Evolutionary conservation across 2,797 vertebrate genomes (phyloP).

Genomic region (Mormyrops attenuatus): DNA sequence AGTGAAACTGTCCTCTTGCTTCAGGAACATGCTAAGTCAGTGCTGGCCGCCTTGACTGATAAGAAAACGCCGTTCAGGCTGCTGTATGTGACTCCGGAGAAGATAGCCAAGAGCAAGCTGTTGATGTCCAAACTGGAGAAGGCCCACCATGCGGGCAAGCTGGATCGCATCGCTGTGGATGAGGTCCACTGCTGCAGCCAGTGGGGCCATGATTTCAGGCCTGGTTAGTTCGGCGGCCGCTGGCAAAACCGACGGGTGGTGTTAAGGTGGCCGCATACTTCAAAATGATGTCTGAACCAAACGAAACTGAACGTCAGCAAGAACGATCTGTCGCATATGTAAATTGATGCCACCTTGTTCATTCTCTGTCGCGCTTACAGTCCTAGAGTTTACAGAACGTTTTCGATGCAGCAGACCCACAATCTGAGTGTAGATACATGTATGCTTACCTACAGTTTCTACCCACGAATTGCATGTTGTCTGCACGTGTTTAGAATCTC

Average conservation of each 20-base stretch:
- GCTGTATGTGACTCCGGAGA: slow-evolving; percentile 95
- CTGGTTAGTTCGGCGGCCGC: slow-evolving; percentile 61
- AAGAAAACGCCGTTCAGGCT: slow-evolving; percentile 71
- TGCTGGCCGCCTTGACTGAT: slow-evolving; percentile 75
- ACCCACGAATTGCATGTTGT: background rate
- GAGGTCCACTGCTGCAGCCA: slow-evolving; percentile 98
- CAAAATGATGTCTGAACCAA: background rate
- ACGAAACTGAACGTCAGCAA: background rate
- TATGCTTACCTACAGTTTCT: background rate
- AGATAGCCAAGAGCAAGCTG: slow-evolving; percentile 92
- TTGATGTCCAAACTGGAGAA: slow-evolving; percentile 95
- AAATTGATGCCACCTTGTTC: background rate
- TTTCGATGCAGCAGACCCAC: background rate
- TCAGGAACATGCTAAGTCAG: slow-evolving; percentile 75
- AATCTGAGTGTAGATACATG: background rate
- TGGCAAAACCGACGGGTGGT: background rate
- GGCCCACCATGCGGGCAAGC: slow-evolving; percentile 71
- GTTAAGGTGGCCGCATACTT: background rate
- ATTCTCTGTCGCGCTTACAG: background rate
- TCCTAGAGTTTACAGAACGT: background rate
- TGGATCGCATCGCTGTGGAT: slow-evolving; percentile 82
- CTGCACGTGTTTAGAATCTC: background rate
- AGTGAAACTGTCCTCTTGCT: background rate
- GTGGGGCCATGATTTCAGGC: slow-evolving; percentile 97
- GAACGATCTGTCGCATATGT: background rate